Evolutionary conservation across 2,113 vertebrate genomes (phyloP), one percentile per base, ranked within the genome.

Genomic region (Colinus virginianus): DNA sequence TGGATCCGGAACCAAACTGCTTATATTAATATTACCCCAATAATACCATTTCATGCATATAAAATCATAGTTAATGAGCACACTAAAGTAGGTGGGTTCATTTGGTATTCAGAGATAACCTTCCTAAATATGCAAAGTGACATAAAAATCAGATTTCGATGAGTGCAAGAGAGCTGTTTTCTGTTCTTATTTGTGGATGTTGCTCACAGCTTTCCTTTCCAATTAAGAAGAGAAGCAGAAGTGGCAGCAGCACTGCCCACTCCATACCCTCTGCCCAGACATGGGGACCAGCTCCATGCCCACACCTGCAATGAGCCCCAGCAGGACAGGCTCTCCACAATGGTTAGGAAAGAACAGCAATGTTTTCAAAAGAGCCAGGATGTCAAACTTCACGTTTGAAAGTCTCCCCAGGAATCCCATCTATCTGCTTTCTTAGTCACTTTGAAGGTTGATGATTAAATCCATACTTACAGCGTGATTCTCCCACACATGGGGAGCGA

Each of bases 401-500:
- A 96, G 10, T 95, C 95, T 94, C 95, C 95, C 93, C 93, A 94
- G 91, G 95, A 96, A 95, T 96, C 96, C 79, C 90, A 94, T 94
- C 94, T 94, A 94, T 95, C 91, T 93, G 91, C 72, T 61, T 94
- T 90, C 92, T 90, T 84, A 96, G 94, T 87, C 93, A 95, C 95
- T 96, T 96, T 96, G 95, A 96, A 96, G 93, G 95, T 86, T 80
- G 90, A 88, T 96, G 93, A 96, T 96, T 96, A 96, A 96, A 96
- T 96, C 96, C 94, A 96, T 96, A 92, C 87, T 96, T 95, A 91
- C 43, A 93, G 84, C 78, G 82, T 80, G 94, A 94, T 96, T 93
- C 93, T 96, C 94, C 94, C 94, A 95, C 91, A 94, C 91, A 94
- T 95, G 87, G 95, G 93, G 90, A 94, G 95, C 82, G 83, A 92